Percentiles rank a stretch among this genome's conserved stretches.
Conservation (phyloP, 2,113 vertebrate genomes). For the Laticauda colubrina region DNA sequence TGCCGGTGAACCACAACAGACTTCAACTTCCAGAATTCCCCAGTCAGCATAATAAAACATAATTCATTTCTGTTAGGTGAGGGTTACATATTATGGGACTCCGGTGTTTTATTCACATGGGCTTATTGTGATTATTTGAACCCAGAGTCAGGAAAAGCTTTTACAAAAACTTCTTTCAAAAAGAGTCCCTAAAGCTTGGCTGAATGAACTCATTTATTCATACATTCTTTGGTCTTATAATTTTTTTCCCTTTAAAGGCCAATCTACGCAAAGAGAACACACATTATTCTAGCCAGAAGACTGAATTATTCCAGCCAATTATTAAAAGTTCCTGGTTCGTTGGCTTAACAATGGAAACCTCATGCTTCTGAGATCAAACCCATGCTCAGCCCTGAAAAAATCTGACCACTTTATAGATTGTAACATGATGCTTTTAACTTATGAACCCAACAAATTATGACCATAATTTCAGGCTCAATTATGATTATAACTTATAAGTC, state of each 20-base stretch:
- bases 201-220: not conserved
- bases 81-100: not conserved
- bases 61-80: not conserved
- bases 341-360: not conserved
- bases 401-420: not conserved
- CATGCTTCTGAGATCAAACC: not conserved
- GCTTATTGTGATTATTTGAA: not conserved
- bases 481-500: not conserved
- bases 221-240: not conserved
- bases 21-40: not conserved
- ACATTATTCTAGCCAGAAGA: not conserved
- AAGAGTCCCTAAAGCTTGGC: not conserved
- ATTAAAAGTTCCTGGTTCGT: not conserved
- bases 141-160: not conserved
- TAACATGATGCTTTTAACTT: not conserved
- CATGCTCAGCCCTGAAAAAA: not conserved
- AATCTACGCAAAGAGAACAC: not conserved
- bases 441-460: not conserved
- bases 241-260: not conserved
- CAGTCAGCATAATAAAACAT: not conserved
- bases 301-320: not conserved
- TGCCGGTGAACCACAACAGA: too few relatives aligned
- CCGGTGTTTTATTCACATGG: not conserved
- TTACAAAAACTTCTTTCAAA: not conserved
- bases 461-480: not conserved